Base-by-base conservation (phyloP, 2,797 vertebrate species). In the Zenarchopterus dispar region DNA sequence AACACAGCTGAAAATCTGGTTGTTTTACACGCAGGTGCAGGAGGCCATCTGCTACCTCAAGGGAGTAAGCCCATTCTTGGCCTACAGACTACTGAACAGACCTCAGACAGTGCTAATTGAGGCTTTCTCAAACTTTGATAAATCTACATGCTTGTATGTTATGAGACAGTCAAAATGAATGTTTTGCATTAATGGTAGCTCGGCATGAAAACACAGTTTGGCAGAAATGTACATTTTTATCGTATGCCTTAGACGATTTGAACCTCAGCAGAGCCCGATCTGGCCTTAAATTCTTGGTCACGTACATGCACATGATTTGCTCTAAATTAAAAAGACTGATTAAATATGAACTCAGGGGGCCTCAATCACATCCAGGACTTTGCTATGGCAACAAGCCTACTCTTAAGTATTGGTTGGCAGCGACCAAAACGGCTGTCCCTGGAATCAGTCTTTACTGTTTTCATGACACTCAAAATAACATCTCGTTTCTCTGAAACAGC, bases 391-490 rank as follows among this genome's bases (percentile, higher is more conserved):
- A 51, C 56, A 23, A 75, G 73, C 82, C 77, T 48, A 16, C 33
- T 49, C 26, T 76, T 73, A 81, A 83, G 46, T 80, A 80, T 79
- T 73, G 75, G 73, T 73, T 88, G 82, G 81, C 81, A 80, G 61
- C 76, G 50, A 63, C 62, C 28, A 44, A 74, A 78, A 63, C 59
- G 44, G 56, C 44, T 66, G 68, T 69, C 72, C 43, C 18, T 59
- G 70, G 68, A 82, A 79, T 81, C 73, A 72, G 72, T 73, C 54
- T 72, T 74, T 69, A 17, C 63, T 86, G 52, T 75, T 86, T 88
- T 87, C 70, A 84, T 74, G 85, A 88, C 73, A 74, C 67, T 87
- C 66, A 83, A 78, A 85, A 88, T 79, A 86, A 81, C 64, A 67
- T 57, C 33, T 58, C 33, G 49, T 81, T 87, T 57, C 56, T 66